Evolutionary conservation across 1,140 invertebrate species (phyloP), one percentile per base, ranked within the genome.

Genomic region (Epicauta chinensis): DNA sequence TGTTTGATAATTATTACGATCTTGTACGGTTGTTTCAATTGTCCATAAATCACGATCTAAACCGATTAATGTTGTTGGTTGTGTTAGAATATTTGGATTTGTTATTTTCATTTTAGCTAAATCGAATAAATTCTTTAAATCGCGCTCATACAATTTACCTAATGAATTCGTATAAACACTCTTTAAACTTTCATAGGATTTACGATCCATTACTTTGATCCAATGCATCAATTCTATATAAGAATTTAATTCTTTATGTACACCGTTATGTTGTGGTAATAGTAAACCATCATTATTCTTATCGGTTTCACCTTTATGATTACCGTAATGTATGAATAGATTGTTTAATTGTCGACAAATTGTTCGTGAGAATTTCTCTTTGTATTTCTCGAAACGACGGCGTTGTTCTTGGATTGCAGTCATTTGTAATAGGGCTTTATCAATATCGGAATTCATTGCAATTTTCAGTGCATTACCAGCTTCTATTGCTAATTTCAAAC

Each of bases 181-280:
- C 35, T 83, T 81, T 12, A 98, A 77, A 23, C 83, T 83, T 17
- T 78, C 73, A 73, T 92, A 96, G 9, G 85, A 83, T 64, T 85
- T 84, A 35, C 80, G 77, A 69, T 97, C 92, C 75, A 93, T 85
- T 53, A 60, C 63, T 55, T 67, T 68, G 23, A 64, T 75, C 85
- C 93, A 92, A 66, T 89, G 86, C 86, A 96, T 93, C 43, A 97
- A 77, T 57, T 92, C 87, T 9, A 84, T 83, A 69, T 96, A 96
- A 11, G 85, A 81, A 57, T 80, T 76, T 29, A 97, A 76, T 67
- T 93, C 89, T 38, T 80, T 77, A 73, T 97, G 93, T 62, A 93
- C 84, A 35, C 76, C 74, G 56, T 78, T 77, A 68, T 93, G 88
- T 49, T 82, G 82, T 2, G 87, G 86, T 50, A 94, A 72, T 14